Percentiles rank a stretch among this genome's conserved stretches.
phyloP scores from a whole-genome alignment of 2,113 vertebrate genomes.

The Rhynchopsitta pachyrhyncha region DNA sequence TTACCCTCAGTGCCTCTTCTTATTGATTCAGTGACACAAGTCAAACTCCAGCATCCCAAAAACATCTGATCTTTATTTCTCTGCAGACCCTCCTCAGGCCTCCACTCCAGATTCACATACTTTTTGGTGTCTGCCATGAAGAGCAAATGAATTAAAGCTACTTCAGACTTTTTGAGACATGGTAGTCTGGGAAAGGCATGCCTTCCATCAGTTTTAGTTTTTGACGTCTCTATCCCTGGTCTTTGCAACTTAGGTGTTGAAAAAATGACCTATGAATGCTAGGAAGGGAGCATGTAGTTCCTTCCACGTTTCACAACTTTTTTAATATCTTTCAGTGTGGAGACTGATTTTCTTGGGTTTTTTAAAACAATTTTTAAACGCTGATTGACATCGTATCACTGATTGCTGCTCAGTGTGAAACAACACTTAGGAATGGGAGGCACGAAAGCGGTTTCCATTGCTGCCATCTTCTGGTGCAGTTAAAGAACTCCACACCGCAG shows the following conservation, averaged over 20 bases:
- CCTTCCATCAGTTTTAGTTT: not conserved
- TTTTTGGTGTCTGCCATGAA: not conserved
- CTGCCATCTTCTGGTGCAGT: slow-evolving; percentile 59
- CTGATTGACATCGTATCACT: not conserved
- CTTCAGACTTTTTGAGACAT: not conserved
- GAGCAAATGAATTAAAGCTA: not conserved
- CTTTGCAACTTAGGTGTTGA: not conserved
- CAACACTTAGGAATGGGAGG: not conserved
- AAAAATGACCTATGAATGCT: not conserved
- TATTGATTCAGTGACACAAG: not conserved
- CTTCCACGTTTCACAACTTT: not conserved
- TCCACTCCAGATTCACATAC: not conserved
- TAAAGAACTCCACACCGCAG: not conserved
- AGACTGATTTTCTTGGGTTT: not conserved
- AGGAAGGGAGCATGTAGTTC: not conserved
- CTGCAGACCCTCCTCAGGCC: not conserved
- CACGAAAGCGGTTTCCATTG: not conserved
- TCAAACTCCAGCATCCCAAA: not conserved
- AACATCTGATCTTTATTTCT: not conserved
- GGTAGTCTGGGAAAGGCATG: not conserved
- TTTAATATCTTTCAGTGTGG: not conserved
- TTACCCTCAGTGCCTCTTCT: not conserved
- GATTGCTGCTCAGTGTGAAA: not conserved
- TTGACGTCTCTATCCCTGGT: not conserved
- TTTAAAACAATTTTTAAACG: not conserved